phyloP scores from a whole-genome alignment of 2,888 invertebrate genomes.

The Hydriomena furcata region DNA sequence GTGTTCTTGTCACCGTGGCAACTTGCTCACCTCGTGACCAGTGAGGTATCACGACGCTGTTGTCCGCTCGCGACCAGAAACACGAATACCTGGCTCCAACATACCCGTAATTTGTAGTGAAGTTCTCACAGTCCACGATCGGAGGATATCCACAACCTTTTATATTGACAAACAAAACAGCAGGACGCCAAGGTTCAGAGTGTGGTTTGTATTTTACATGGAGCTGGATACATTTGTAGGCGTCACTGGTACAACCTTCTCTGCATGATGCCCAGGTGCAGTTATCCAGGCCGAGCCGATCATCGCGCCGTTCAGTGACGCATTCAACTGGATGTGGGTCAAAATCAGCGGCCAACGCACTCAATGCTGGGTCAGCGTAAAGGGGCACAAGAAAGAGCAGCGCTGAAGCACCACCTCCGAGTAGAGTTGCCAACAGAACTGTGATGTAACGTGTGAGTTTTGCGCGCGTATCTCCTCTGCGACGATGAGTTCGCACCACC shows the following conservation, averaged over 20 bases:
- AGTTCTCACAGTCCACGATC: slow-evolving; percentile 89
- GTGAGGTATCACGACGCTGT: slow-evolving; percentile 91
- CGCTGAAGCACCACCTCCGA: slow-evolving; percentile 75
- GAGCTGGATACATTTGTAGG: slow-evolving; percentile 87
- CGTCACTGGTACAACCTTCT: slow-evolving; percentile 92
- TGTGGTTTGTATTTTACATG: slow-evolving; percentile 85
- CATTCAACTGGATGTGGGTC: slow-evolving; percentile 89
- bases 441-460: slow-evolving; percentile 74
- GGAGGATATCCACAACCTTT: slow-evolving; percentile 94
- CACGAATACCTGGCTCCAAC: slow-evolving; percentile 87
- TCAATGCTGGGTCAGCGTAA: slow-evolving; percentile 79
- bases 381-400: slow-evolving; percentile 77
- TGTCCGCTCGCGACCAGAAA: slow-evolving; percentile 90
- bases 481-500: slow-evolving; percentile 67
- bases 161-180: slow-evolving; percentile 89
- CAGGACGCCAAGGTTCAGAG: slow-evolving; percentile 80
- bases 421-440: slow-evolving; percentile 68
- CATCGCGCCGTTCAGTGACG: slow-evolving; percentile 87
- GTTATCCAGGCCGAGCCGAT: slow-evolving; percentile 88
- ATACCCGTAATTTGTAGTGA: slow-evolving; percentile 87
- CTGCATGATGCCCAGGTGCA: slow-evolving; percentile 92
- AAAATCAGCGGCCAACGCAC: slow-evolving; percentile 89
- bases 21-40: slow-evolving; percentile 93
- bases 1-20: slow-evolving; percentile 91
- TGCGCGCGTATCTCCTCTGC: slow-evolving; percentile 70